A percentile compares a stretch with the other conserved stretches of the same genome.
Conservation (phyloP, 2,797 vertebrate genomes). For the Paramormyrops hopkinsi region DNA sequence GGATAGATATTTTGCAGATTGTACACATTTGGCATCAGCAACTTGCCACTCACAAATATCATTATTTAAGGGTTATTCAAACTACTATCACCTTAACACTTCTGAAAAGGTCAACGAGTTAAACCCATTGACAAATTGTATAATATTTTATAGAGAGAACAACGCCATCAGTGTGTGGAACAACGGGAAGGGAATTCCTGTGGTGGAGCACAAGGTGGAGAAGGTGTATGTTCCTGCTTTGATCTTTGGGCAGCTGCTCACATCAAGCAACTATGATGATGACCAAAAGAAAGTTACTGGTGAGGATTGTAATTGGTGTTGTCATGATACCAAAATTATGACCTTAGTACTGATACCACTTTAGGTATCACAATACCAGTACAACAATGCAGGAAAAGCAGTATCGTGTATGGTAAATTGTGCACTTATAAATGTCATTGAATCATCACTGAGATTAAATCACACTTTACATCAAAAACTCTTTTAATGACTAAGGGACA, state of each 20-base stretch:
- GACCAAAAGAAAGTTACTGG: slow-evolving; percentile 97
- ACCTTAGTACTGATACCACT: background rate
- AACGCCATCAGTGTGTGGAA: slow-evolving; percentile 93
- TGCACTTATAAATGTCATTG: background rate
- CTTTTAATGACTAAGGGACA: background rate
- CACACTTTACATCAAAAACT: background rate
- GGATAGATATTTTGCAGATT: background rate
- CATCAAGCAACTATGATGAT: slow-evolving; percentile 95
- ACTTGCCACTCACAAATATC: background rate
- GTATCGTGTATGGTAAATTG: background rate
- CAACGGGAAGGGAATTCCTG: slow-evolving; percentile 94
- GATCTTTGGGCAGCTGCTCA: slow-evolving; percentile 95
- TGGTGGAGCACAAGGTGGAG: slow-evolving; percentile 95
- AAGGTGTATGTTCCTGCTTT: slow-evolving; percentile 92
- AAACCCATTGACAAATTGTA: background rate
- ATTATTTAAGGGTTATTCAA: background rate
- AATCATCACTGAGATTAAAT: background rate
- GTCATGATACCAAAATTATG: background rate
- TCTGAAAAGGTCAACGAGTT: background rate
- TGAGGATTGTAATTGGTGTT: slow-evolving; percentile 40
- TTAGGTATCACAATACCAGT: background rate
- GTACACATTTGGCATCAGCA: background rate
- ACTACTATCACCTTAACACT: background rate
- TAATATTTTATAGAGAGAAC: slow-evolving; percentile 72
- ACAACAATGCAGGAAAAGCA: background rate